phyloP scores from a whole-genome alignment of 2,113 vertebrate genomes.

The Nibea albiflora region DNA sequence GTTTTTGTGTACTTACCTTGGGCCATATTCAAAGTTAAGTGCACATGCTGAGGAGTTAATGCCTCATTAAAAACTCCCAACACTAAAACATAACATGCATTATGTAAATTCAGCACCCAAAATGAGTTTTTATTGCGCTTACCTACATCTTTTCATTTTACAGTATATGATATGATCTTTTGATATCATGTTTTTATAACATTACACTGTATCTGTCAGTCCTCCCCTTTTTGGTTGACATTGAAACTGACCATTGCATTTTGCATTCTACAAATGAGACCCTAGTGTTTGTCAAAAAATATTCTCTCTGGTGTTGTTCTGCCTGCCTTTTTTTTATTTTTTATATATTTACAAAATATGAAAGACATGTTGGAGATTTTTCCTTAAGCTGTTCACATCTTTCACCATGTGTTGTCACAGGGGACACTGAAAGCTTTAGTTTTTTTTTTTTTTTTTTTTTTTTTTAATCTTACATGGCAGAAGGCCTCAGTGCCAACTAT shows the following conservation, averaged over 20 bases:
- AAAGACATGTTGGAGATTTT: background rate
- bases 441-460: background rate
- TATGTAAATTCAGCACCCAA: background rate
- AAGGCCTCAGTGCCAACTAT: background rate
- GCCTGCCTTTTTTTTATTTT: background rate
- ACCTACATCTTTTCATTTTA: background rate
- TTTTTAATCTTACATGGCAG: background rate
- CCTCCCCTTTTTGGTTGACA: background rate
- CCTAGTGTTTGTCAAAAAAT: background rate
- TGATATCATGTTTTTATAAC: background rate
- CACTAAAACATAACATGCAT: background rate
- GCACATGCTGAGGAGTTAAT: conserved; percentile 4
- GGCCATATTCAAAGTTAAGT: conserved; percentile 24
- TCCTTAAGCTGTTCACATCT: no score
- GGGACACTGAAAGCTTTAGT: background rate
- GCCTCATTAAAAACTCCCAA: conserved; percentile 15
- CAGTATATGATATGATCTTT: background rate
- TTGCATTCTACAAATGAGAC: background rate
- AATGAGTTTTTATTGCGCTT: background rate
- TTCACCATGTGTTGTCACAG: no score
- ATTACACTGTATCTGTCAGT: background rate
- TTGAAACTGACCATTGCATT: background rate
- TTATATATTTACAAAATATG: background rate
- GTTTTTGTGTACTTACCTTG: conserved; percentile 18
- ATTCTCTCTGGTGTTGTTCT: background rate